Percentiles rank a stretch among this genome's conserved stretches.
These are phyloP conservation scores for Kradibia gibbosae DNA, from an alignment of 1,140 invertebrate genomes.

Conservation along the genomic window DNA sequence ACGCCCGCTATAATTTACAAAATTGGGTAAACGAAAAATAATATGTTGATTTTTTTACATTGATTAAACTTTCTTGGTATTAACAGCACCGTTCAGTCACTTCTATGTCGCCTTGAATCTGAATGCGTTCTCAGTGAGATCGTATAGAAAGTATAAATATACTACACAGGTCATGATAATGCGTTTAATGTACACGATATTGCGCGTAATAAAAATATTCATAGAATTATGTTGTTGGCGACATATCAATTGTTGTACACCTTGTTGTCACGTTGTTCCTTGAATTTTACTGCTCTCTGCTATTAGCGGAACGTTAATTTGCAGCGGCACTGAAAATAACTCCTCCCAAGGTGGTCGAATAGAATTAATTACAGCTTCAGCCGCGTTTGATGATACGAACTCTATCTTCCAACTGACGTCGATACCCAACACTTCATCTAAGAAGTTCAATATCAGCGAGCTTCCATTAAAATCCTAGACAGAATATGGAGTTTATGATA, in stretches of 20 bases:
- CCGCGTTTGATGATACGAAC: constrained; percentile 62
- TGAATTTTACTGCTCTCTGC: not conserved
- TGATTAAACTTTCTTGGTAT: not conserved
- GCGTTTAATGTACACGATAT: constrained; percentile 33
- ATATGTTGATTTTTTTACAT: not conserved
- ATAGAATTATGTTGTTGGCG: not conserved
- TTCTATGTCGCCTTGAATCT: constrained; percentile 3
- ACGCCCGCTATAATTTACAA: not conserved
- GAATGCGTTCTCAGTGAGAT: not conserved
- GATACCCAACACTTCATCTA: constrained; percentile 62
- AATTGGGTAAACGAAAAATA: not conserved
- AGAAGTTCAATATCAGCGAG: constrained; percentile 63
- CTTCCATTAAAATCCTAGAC: constrained; percentile 59
- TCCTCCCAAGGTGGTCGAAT: constrained; percentile 70
- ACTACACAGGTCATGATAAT: constrained; percentile 30
- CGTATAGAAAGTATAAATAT: constrained; percentile 30
- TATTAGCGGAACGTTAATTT: constrained; percentile 56
- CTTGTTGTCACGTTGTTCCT: constrained; percentile 28
- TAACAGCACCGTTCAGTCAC: not conserved
- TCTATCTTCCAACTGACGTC: constrained; percentile 66
- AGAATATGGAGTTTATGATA: not conserved
- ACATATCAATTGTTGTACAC: not conserved
- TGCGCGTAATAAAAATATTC: constrained; percentile 12
- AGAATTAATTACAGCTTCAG: constrained; percentile 66
- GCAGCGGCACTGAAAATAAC: constrained; percentile 68